Base-by-base conservation (phyloP, 2,888 invertebrate species). In the Galeruca laticollis region DNA sequence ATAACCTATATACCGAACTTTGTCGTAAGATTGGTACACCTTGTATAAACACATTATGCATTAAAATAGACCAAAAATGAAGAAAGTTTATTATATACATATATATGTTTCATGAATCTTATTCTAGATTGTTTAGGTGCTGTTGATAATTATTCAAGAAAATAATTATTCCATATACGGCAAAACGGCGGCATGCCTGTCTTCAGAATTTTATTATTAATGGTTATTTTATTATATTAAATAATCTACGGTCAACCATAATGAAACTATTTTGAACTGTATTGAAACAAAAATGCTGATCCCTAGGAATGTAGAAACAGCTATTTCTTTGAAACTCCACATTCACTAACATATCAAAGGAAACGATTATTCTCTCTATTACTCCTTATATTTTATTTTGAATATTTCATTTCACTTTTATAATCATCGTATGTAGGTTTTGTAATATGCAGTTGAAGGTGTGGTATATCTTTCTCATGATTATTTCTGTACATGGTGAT, bases 341-440 rank as follows among this genome's bases (percentile, higher is more conserved):
- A 63, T 63, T 63, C 54, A 63, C 54, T 54, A 26, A 54, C 37
- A 54, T 54, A 54, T 40, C 37, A 54, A 54, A 43, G 54, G 54
- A 63, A 63, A 63, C 52, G 37, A 63, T 54, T 63, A 51, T 62
- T 62, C 61, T 31, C 51, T 51, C 15, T 49, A 60, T 21, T 26
- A 5, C 37, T 20, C 56, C 54, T 69, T 69, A 65, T 61, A 56
- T 69, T 59, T 74, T 72, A 62, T 72, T 72, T 71, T 65, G 60
- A 72, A 68, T 68, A 67, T 69, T 63, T 68, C 70, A 70, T 70
- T 71, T 71, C 72, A 71, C 72, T 72, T 72, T 72, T 72, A 71
- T 68, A 70, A 74, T 67, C 61, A 54, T 59, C 43, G 37, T 63
- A 70, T 63, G 74, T 74, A 70, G 74, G 74, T 72, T 70, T 63